Percentiles rank a stretch among this genome's conserved stretches.
These are phyloP conservation scores for Neoitamus cyanurus DNA, from an alignment of 2,888 invertebrate species.

Conservation along the genomic window DNA sequence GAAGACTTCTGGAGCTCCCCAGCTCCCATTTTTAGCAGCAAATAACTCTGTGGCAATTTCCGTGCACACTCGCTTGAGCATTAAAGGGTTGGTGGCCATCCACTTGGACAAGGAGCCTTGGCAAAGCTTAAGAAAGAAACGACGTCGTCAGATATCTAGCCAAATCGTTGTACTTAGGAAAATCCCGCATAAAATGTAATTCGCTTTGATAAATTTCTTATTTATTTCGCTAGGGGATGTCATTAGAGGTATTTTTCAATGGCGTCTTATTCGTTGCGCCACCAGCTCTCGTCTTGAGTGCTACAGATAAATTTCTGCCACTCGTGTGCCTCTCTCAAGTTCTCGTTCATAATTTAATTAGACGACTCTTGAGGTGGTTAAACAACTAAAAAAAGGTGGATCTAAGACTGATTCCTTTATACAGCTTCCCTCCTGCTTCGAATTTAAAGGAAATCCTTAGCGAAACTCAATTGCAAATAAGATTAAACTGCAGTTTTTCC, in stretches of 20 bases:
- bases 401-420: background rate
- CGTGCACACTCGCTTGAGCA: slow-evolving; percentile 21
- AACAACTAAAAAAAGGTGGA: background rate
- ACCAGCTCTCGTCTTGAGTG: background rate
- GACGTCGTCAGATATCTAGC: slow-evolving; percentile 2
- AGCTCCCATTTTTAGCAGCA: slow-evolving; percentile 29
- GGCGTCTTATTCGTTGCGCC: background rate
- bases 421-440: background rate
- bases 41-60: slow-evolving; percentile 27
- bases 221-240: slow-evolving; percentile 11
- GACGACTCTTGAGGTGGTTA: background rate
- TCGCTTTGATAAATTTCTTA: slow-evolving; percentile 36
- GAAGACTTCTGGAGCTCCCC: background rate
- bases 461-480: background rate
- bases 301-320: background rate
- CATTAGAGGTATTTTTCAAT: background rate
- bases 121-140: background rate
- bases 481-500: background rate
- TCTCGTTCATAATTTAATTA: background rate
- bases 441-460: background rate
- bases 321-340: background rate
- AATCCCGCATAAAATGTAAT: slow-evolving; percentile 28
- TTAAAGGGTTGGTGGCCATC: slow-evolving; percentile 29
- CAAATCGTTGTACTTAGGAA: slow-evolving; percentile 16
- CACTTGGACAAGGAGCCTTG: slow-evolving; percentile 14